These are phyloP conservation scores for Rhorus exstirpatorius DNA, from an alignment of 2,888 invertebrate species.

Conservation along the genomic window DNA sequence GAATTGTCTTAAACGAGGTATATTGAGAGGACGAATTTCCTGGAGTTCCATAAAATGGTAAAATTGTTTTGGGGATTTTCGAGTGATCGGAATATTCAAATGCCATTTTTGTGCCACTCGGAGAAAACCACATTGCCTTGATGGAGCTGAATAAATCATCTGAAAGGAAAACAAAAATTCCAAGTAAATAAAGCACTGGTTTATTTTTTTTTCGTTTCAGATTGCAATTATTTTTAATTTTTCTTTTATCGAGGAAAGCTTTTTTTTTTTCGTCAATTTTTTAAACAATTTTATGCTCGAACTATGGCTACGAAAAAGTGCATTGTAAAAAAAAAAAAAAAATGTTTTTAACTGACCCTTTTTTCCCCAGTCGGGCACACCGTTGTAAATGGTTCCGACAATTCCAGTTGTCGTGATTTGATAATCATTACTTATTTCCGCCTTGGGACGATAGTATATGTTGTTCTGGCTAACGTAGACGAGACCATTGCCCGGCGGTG, in stretches of 20 bases:
- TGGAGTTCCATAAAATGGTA: conserved; percentile 93
- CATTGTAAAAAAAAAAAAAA: too few relatives aligned
- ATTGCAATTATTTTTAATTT: too few relatives aligned
- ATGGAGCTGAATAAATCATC: conserved; percentile 96
- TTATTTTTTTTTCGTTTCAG: too few relatives aligned
- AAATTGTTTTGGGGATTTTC: conserved; percentile 90
- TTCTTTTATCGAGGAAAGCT: too few relatives aligned
- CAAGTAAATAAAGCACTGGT: too few relatives aligned
- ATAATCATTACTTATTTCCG: conserved; percentile 85
- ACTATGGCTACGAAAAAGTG: too few relatives aligned
- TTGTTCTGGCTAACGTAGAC: conserved; percentile 92
- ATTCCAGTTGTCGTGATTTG: conserved; percentile 90
- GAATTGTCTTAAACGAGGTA: conserved; percentile 91
- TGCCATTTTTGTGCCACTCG: conserved; percentile 92
- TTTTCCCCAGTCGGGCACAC: conserved; percentile 97
- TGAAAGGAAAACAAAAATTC: conserved; percentile 85
- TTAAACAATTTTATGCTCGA: background rate
- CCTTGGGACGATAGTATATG: conserved; percentile 90
- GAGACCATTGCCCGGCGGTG: conserved; percentile 90
- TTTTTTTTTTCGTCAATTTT: too few relatives aligned
- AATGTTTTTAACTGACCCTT: conserved; percentile 90
- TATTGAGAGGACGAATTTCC: conserved; percentile 92
- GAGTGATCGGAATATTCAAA: conserved; percentile 94
- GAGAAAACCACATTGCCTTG: conserved; percentile 96
- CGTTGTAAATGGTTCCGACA: too few relatives aligned